Percentiles rank a stretch among this genome's conserved stretches.
Evolutionary conservation across 1,140 invertebrate species (phyloP).

Genomic region (Macrostomum lignano): DNA sequence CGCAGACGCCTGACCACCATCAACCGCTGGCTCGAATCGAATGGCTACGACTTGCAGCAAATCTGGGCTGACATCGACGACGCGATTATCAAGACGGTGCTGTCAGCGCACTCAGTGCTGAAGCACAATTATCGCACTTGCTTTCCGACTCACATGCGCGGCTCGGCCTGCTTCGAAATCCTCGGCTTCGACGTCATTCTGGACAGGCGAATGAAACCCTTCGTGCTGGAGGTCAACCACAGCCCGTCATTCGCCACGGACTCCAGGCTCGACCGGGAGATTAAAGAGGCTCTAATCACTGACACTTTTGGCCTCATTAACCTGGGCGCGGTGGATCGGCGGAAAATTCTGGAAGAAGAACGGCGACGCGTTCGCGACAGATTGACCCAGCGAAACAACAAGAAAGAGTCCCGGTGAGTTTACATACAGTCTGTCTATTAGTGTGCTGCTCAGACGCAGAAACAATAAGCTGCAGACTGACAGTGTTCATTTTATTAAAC

Average conservation of each 20-base stretch:
- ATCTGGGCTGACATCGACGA: constrained; percentile 48
- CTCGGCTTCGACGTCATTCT: constrained; percentile 47
- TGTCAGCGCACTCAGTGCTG: constrained; percentile 50
- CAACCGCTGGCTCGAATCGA: constrained; percentile 39
- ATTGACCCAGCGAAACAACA: constrained; percentile 18
- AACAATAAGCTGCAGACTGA: no score
- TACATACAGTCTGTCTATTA: no score
- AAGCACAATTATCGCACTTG: constrained; percentile 59
- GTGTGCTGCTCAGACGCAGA: no score
- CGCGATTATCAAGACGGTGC: constrained; percentile 56
- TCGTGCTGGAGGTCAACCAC: constrained; percentile 38
- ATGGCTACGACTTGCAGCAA: constrained; percentile 43
- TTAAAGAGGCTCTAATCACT: constrained; percentile 47
- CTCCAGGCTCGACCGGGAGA: constrained; percentile 45
- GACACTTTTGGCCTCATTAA: constrained; percentile 56
- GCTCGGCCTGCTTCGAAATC: constrained; percentile 59
- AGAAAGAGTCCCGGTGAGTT: constrained; percentile 24
- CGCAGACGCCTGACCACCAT: constrained; percentile 55
- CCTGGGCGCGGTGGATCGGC: constrained; percentile 45
- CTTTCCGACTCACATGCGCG: constrained; percentile 50
- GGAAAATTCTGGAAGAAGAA: constrained; percentile 36
- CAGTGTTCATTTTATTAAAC: no score
- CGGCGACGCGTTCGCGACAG: constrained; percentile 23
- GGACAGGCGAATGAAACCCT: not conserved
- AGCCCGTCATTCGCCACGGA: constrained; percentile 66